Conservation (phyloP, 2,888 invertebrate genomes). For the Hermaeophaga mercurialis region DNA sequence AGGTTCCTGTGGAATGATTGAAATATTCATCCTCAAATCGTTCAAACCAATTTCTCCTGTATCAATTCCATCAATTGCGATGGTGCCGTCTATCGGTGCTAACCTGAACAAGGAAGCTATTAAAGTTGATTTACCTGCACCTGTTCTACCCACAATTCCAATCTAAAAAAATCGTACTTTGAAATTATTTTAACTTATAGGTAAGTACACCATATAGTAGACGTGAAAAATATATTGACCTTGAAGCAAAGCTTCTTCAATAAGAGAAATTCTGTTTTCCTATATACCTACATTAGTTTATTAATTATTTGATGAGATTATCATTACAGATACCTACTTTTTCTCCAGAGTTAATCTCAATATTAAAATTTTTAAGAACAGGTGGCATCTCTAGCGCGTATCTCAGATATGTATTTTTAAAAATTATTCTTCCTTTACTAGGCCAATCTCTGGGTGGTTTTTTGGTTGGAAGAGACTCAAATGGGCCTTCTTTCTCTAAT, state of each 20-base stretch:
- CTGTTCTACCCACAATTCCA: conserved; percentile 86
- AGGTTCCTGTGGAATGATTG: conserved; percentile 85
- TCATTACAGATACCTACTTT: too few species aligned
- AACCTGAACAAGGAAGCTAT: conserved; percentile 83
- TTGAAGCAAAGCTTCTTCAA: too few species aligned
- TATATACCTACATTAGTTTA: too few species aligned
- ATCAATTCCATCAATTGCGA: conserved; percentile 78
- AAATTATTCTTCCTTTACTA: conserved; percentile 63
- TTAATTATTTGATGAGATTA: too few species aligned
- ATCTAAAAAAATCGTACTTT: too few species aligned
- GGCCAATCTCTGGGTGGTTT: conserved; percentile 68
- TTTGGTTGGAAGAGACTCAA: conserved; percentile 61
- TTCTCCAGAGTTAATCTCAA: conserved; percentile 67
- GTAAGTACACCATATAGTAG: too few species aligned
- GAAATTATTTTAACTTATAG: too few species aligned
- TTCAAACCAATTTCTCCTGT: conserved; percentile 72
- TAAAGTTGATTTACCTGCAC: conserved; percentile 84
- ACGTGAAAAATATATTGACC: too few species aligned
- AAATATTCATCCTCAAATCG: conserved; percentile 77
- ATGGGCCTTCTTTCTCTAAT: conserved; percentile 69
- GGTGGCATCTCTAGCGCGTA: conserved; percentile 68
- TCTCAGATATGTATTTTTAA: conserved; percentile 66
- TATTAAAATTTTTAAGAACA: conserved; percentile 71
- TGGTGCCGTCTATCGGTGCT: conserved; percentile 76
- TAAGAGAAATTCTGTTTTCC: too few species aligned